phyloP scores from a whole-genome alignment of 2,888 invertebrate species.

The Sycophila texana region DNA sequence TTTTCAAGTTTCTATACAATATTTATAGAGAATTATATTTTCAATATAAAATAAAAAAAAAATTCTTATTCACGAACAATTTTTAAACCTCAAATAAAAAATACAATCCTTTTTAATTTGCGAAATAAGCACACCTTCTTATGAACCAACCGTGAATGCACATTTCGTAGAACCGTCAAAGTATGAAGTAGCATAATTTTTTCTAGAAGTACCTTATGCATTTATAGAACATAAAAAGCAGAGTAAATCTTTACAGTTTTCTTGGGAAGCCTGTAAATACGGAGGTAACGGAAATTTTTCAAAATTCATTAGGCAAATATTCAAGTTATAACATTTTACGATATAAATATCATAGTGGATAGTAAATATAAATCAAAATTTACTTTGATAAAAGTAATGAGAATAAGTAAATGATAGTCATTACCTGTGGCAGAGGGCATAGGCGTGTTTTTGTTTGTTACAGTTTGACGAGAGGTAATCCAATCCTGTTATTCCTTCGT shows the following conservation, averaged over 20 bases:
- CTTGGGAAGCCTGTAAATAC: slow-evolving; percentile 61
- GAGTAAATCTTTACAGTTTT: slow-evolving; percentile 35
- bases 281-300: slow-evolving; percentile 57
- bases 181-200: slow-evolving; percentile 61
- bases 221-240: slow-evolving; percentile 41
- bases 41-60: neutral
- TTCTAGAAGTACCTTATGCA: slow-evolving; percentile 43
- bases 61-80: neutral
- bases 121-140: slow-evolving; percentile 62
- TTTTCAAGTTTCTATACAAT: neutral
- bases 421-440: slow-evolving; percentile 72
- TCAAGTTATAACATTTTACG: neutral
- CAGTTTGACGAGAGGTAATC: slow-evolving; percentile 57
- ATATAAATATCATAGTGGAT: neutral
- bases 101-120: slow-evolving; percentile 62
- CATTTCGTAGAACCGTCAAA: slow-evolving; percentile 62
- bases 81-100: slow-evolving; percentile 35
- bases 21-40: neutral
- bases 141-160: slow-evolving; percentile 60
- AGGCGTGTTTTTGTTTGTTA: slow-evolving; percentile 63
- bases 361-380: too few relatives aligned
- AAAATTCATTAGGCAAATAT: slow-evolving; percentile 25
- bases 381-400: too few relatives aligned
- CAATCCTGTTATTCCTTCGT: slow-evolving; percentile 59
- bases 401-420: slow-evolving; percentile 28